These are phyloP conservation scores for Drosophila mimetica DNA, from an alignment of 2,888 invertebrate genomes.

Conservation along the genomic window DNA sequence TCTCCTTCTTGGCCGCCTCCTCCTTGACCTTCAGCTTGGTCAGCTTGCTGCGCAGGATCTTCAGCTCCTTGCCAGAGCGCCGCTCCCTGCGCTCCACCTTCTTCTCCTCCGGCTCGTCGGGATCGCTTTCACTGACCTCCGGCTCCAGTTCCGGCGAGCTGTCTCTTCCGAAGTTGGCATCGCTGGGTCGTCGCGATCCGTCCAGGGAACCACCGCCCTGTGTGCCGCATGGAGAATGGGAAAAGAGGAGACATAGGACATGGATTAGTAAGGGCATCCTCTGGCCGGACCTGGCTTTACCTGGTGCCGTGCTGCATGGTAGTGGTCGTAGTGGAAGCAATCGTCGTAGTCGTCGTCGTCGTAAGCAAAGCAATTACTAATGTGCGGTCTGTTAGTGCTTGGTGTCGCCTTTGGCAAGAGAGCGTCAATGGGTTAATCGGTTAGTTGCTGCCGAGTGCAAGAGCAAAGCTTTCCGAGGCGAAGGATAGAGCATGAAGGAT, in stretches of 20 bases:
- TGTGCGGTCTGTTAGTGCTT: slow-evolving; percentile 80
- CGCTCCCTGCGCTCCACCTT: slow-evolving; percentile 89
- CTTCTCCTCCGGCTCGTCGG: slow-evolving; percentile 88
- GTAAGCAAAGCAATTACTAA: slow-evolving; percentile 83
- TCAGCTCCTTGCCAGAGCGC: slow-evolving; percentile 85
- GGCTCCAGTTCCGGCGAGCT: slow-evolving; percentile 87
- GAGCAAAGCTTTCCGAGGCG: slow-evolving; percentile 39
- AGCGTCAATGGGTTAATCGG: slow-evolving; percentile 65
- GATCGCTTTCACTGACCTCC: slow-evolving; percentile 87
- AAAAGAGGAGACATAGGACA: slow-evolving; percentile 13
- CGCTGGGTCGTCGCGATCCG: slow-evolving; percentile 83
- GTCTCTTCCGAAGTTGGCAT: slow-evolving; percentile 84
- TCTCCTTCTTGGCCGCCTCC: slow-evolving; percentile 90
- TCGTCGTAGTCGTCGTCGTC: slow-evolving; percentile 80
- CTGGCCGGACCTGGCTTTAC: slow-evolving; percentile 50
- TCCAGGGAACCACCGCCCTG: slow-evolving; percentile 80
- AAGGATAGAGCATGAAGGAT: neutral
- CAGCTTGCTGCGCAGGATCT: slow-evolving; percentile 84
- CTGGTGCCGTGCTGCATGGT: slow-evolving; percentile 60
- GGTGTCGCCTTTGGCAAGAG: slow-evolving; percentile 75
- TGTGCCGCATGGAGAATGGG: neutral
- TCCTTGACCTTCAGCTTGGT: slow-evolving; percentile 87
- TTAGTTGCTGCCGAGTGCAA: slow-evolving; percentile 34
- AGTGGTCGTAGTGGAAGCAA: slow-evolving; percentile 53
- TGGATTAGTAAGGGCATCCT: slow-evolving; percentile 10